These are phyloP conservation scores for Drosophila santomea DNA, from an alignment of 1,140 invertebrate genomes.

Conservation along the genomic window DNA sequence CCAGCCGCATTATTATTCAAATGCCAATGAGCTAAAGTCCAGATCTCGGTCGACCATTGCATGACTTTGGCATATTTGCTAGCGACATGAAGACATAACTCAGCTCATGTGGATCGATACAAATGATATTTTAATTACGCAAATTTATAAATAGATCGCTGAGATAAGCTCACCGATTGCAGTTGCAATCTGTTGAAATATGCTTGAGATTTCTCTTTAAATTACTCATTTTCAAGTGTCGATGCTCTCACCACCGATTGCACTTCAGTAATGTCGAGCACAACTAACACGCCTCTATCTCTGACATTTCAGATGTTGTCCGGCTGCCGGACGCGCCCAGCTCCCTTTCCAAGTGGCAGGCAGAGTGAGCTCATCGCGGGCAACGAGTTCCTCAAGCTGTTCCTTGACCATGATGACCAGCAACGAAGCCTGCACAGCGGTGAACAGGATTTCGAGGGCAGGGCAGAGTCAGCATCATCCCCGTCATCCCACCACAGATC, in stretches of 20 bases:
- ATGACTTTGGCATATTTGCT: conserved; percentile 56
- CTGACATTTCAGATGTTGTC: conserved; percentile 63
- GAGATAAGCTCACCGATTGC: conserved; percentile 53
- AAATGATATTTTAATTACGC: conserved; percentile 79
- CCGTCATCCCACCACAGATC: conserved; percentile 17
- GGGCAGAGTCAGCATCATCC: conserved; percentile 20
- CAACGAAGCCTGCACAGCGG: conserved; percentile 70
- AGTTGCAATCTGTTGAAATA: not conserved
- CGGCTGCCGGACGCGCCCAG: conserved; percentile 47
- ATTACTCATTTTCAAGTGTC: not conserved
- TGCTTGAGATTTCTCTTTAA: not conserved
- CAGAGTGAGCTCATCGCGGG: conserved; percentile 81
- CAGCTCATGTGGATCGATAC: conserved; percentile 21
- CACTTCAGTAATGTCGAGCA: conserved; percentile 57
- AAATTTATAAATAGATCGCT: conserved; percentile 72
- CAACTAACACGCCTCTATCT: conserved; percentile 31
- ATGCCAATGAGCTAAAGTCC: conserved; percentile 45
- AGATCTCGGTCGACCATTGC: conserved; percentile 20
- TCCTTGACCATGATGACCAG: conserved; percentile 73
- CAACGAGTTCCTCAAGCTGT: conserved; percentile 82
- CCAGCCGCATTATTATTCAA: conserved; percentile 69
- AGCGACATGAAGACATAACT: conserved; percentile 51
- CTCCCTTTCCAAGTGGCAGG: conserved; percentile 28
- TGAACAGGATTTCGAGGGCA: conserved; percentile 53
- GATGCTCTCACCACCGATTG: conserved; percentile 29